Evolutionary conservation across 2,888 invertebrate species (phyloP), one percentile per base, ranked within the genome.

Genomic region (Sarcophaga rosellei): DNA sequence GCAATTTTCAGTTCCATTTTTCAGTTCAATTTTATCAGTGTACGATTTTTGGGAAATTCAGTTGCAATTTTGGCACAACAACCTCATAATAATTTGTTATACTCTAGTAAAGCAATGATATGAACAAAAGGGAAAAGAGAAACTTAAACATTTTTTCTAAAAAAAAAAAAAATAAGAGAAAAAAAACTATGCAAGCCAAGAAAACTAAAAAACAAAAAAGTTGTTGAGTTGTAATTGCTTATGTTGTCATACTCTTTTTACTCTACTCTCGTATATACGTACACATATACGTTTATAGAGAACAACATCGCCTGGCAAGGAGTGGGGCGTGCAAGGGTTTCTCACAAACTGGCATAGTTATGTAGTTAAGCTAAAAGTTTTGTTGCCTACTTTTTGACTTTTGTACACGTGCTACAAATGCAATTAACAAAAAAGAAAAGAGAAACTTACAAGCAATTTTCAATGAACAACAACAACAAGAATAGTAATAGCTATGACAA

Each of bases 361-460:
- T 81, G 62, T 72, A 84, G 81, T 86, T 86, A 84, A 86, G 35
- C 21, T 70, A 53, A 81, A 86, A 86, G 81, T 86, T 86, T 44
- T 84, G 86, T 84, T 86, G 81, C 86, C 86, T 86, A 86, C 84
- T 84, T 84, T 86, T 81, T 86, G 84, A 84, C 84, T 86, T 86
- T 86, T 78, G 84, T 86, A 84, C 86, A 86, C 86, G 86, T 86
- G 86, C 86, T 86, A 21, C 84, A 84, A 86, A 86, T 86, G 86
- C 86, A 86, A 86, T 86, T 86, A 86, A 84, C 81, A 78, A 81
- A 63, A 86, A 84, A 63, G 75, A 53, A 15, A 53, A 53, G 53
- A 84, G 75, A 78, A 86, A 78, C 81, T 86, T 81, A 70, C 81
- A 81, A 81, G 81, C 70, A 86, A 84, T 81, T 82, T 81, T 81